phyloP scores from a whole-genome alignment of 2,113 vertebrate species.

The Amazona guildingii region DNA sequence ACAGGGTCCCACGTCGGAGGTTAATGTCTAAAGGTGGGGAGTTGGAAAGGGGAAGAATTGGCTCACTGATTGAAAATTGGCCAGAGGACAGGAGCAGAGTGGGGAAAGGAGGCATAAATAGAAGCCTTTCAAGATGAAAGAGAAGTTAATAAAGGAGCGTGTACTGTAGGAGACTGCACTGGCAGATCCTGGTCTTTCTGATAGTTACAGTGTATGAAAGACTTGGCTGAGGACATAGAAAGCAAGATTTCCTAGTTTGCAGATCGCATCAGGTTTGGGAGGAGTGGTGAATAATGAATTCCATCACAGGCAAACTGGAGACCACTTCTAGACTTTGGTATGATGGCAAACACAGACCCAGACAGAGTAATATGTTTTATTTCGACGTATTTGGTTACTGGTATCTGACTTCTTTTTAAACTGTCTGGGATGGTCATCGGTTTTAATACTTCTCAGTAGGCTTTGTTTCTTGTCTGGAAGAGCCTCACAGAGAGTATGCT shows the following conservation, averaged over 20 bases:
- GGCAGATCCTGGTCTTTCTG: slow-evolving; percentile 65
- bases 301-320: background rate
- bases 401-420: slow-evolving; percentile 12
- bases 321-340: background rate
- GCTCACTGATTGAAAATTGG: slow-evolving; percentile 65
- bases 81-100: slow-evolving; percentile 66
- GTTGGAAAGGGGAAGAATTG: slow-evolving; percentile 68
- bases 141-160: slow-evolving; percentile 66
- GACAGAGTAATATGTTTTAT: slow-evolving; percentile 3
- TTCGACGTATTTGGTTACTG: background rate
- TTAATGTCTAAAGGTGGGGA: slow-evolving; percentile 69
- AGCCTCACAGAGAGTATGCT: background rate
- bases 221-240: slow-evolving; percentile 62
- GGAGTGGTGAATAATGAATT: slow-evolving; percentile 42
- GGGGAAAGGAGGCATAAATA: slow-evolving; percentile 66
- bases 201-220: slow-evolving; percentile 65
- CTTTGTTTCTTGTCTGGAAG: slow-evolving; percentile 28
- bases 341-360: slow-evolving; percentile 39
- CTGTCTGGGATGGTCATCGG: slow-evolving; percentile 16
- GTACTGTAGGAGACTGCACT: slow-evolving; percentile 67
- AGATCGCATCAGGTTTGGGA: slow-evolving; percentile 45
- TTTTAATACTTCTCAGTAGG: slow-evolving; percentile 39
- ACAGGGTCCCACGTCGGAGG: slow-evolving; percentile 58
- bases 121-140: slow-evolving; percentile 71
- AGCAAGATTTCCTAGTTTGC: slow-evolving; percentile 59